Evolutionary conservation across 2,797 vertebrate species (phyloP).

Genomic region (Austrolebias charrua): DNA sequence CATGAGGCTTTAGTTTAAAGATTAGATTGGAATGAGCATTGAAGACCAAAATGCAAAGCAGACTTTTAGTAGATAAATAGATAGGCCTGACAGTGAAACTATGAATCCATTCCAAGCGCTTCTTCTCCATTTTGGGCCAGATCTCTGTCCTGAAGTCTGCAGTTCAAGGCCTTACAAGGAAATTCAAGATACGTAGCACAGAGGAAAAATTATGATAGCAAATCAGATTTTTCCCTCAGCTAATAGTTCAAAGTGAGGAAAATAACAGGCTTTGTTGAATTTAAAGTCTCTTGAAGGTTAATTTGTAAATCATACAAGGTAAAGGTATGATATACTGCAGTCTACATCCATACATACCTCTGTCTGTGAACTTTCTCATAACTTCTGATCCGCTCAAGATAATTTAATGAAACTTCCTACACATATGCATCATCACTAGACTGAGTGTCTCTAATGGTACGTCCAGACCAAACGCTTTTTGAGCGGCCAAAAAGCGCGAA

Average conservation of each 20-base stretch:
- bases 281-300: background rate
- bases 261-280: constrained; percentile 51
- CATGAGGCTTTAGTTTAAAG: background rate
- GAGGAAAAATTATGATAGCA: constrained; percentile 50
- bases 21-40: constrained; percentile 12
- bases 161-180: constrained; percentile 67
- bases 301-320: background rate
- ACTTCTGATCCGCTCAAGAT: no score
- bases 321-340: no score
- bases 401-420: no score
- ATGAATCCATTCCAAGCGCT: constrained; percentile 63
- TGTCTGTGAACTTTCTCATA: no score
- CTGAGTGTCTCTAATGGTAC: no score
- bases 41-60: constrained; percentile 58
- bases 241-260: constrained; percentile 37
- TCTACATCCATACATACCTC: no score
- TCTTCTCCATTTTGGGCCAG: constrained; percentile 54
- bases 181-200: constrained; percentile 30
- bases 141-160: constrained; percentile 51
- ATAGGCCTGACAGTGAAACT: constrained; percentile 49
- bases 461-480: no score
- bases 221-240: constrained; percentile 36
- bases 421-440: no score
- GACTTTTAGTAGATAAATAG: constrained; percentile 59
- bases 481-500: no score